A percentile compares a stretch with the other conserved stretches of the same genome.
Conservation (phyloP, 35 echinoderm and acorn worm species). For the Diadema setosum region DNA sequence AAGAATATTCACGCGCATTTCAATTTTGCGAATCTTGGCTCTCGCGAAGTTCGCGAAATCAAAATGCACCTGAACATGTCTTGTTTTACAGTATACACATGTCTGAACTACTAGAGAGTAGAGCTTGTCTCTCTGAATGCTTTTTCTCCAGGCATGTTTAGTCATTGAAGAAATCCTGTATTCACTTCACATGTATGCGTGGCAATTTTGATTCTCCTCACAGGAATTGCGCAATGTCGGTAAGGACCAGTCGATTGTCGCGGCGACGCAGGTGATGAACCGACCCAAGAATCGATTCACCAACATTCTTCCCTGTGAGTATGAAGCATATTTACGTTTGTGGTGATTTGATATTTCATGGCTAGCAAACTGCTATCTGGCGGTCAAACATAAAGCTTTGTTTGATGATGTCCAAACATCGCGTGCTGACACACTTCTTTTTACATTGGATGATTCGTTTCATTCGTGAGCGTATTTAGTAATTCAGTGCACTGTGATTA, state of each 20-base stretch:
- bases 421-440: too few relatives aligned
- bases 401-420: too few relatives aligned
- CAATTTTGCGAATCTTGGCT: background rate
- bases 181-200: background rate
- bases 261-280: slow-evolving; percentile 13
- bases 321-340: too few relatives aligned
- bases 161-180: background rate
- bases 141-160: background rate
- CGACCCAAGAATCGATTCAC: slow-evolving; percentile 69
- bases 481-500: too few relatives aligned
- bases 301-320: slow-evolving; percentile 79
- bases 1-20: too few relatives aligned
- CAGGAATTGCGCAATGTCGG: slow-evolving; percentile 65
- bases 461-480: too few relatives aligned
- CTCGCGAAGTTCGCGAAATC: background rate
- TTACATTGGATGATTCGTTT: too few relatives aligned
- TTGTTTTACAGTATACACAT: background rate
- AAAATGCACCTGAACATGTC: background rate
- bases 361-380: too few relatives aligned
- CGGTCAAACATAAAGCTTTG: too few relatives aligned
- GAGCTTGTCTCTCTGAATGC: background rate
- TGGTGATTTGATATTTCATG: too few relatives aligned
- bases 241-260: background rate
- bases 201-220: background rate
- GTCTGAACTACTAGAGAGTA: background rate